These are phyloP conservation scores for Hypsibius dujardini DNA, from an alignment of 1,140 invertebrate species.

Conservation along the genomic window DNA sequence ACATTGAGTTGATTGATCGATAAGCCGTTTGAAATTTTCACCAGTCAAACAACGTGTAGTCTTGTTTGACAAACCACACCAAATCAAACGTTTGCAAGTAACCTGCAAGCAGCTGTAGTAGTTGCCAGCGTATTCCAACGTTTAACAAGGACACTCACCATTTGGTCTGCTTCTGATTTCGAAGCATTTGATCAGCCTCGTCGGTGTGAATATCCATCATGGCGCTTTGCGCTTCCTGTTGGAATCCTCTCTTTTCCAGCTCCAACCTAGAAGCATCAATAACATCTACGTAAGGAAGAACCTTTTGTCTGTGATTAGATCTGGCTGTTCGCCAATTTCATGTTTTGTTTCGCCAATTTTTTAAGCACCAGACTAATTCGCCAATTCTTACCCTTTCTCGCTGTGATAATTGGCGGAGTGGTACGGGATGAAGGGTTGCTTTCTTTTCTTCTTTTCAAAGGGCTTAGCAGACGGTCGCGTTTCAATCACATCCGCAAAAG, in stretches of 20 bases:
- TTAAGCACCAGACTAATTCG: slow-evolving; percentile 19
- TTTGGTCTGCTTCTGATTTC: slow-evolving; percentile 42
- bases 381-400: slow-evolving; percentile 54
- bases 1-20: too few species aligned
- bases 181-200: slow-evolving; percentile 44
- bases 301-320: too few species aligned
- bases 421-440: slow-evolving; percentile 66
- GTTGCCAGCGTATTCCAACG: too few species aligned
- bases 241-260: slow-evolving; percentile 51
- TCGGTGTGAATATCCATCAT: slow-evolving; percentile 63
- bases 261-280: slow-evolving; percentile 37
- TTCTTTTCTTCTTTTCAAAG: slow-evolving; percentile 30
- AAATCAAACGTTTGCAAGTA: too few species aligned
- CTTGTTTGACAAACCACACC: too few species aligned
- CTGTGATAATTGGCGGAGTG: slow-evolving; percentile 61
- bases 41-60: too few species aligned
- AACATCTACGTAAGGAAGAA: too few species aligned
- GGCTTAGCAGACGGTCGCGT: slow-evolving; percentile 24
- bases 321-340: too few species aligned
- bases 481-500: slow-evolving; percentile 26
- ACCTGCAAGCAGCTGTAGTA: too few species aligned
- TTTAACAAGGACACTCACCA: slow-evolving; percentile 36
- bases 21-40: too few species aligned
- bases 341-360: slow-evolving; percentile 10
- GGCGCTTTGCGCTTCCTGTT: slow-evolving; percentile 48